Evolutionary conservation across 2,888 invertebrate species (phyloP).

Genomic region (Melieria omissa): DNA sequence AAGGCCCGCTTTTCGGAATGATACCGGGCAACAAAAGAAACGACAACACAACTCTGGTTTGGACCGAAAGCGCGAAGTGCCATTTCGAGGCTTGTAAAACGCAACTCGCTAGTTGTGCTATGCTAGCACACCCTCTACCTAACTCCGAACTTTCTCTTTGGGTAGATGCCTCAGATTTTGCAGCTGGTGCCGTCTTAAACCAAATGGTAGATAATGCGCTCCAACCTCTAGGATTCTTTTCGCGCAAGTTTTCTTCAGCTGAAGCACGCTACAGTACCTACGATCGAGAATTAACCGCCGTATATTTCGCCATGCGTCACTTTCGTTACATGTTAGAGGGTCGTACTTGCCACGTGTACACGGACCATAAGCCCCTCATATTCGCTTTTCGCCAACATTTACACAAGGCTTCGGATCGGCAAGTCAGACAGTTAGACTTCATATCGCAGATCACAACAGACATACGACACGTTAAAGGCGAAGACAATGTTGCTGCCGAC

Average conservation of each 20-base stretch:
- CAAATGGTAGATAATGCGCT: conserved; percentile 49
- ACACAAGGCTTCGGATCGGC: no score
- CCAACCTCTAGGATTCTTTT: conserved; percentile 62
- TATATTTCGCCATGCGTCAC: conserved; percentile 57
- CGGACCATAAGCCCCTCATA: conserved; percentile 47
- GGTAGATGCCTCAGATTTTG: conserved; percentile 55
- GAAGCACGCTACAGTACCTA: conserved; percentile 60
- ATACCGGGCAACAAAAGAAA: conserved; percentile 4
- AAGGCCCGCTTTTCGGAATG: conserved; percentile 26
- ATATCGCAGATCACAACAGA: no score
- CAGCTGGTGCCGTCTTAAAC: conserved; percentile 62
- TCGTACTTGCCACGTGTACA: conserved; percentile 39
- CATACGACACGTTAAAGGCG: no score
- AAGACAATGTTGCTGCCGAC: no score
- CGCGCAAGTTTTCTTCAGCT: conserved; percentile 52
- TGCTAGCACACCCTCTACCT: conserved; percentile 12
- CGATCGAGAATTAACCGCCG: conserved; percentile 62
- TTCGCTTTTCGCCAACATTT: no score
- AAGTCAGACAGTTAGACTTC: no score
- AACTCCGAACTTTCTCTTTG: conserved; percentile 19
- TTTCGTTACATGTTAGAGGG: conserved; percentile 47
- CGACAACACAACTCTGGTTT: neutral
- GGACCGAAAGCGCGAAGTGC: conserved; percentile 45
- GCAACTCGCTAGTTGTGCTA: neutral
- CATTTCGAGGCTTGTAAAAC: conserved; percentile 38